Evolutionary conservation across 2,113 vertebrate species (phyloP).

Genomic region (Octodon degus): DNA sequence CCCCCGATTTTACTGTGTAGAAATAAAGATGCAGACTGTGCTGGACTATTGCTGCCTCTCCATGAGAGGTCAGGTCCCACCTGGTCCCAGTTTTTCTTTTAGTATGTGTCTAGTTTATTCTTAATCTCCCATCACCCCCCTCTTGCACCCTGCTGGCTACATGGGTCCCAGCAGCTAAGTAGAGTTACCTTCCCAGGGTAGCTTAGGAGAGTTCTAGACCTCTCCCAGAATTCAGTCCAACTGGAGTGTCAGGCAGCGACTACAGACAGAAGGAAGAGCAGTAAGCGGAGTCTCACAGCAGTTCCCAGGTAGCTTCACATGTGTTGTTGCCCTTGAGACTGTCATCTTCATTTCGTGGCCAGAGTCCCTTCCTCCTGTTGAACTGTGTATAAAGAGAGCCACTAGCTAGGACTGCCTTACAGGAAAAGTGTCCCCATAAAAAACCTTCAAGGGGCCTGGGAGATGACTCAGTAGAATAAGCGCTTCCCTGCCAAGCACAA

Average conservation of each 20-base stretch:
- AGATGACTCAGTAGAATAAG: too few relatives aligned
- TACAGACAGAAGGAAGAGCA: background rate
- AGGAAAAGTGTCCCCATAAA: background rate
- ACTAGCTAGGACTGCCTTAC: background rate
- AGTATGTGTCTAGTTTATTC: background rate
- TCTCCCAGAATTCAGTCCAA: background rate
- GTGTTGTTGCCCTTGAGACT: accelerated
- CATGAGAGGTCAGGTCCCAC: background rate
- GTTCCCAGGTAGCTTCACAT: background rate
- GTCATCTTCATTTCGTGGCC: background rate
- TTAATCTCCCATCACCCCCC: background rate
- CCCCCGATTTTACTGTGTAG: background rate
- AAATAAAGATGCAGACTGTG: background rate
- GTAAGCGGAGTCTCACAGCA: background rate
- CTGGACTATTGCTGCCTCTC: background rate
- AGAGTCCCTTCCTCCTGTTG: background rate
- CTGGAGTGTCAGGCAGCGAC: background rate
- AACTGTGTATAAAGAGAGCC: background rate
- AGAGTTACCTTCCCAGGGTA: too few relatives aligned
- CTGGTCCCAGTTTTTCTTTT: background rate
- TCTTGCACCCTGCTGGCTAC: background rate
- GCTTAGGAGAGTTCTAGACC: background rate
- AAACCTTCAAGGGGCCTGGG: background rate
- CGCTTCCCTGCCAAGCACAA: too few relatives aligned
- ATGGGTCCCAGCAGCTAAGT: background rate